Conservation (phyloP, 1,140 invertebrate genomes). For the Colletes gigas region DNA sequence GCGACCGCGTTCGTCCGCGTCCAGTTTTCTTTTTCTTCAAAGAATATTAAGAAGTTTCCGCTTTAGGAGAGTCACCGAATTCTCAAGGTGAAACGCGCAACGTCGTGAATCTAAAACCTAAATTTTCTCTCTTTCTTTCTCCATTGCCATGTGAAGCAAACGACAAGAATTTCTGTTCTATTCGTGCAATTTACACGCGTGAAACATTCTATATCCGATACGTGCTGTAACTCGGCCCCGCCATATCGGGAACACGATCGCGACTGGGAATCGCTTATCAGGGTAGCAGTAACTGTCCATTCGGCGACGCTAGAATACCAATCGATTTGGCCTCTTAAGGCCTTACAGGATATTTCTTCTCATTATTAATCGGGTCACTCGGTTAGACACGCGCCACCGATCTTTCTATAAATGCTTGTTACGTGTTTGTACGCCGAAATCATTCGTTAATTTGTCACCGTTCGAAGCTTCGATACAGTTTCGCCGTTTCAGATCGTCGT, state of each 20-base stretch:
- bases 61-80: conserved; percentile 60
- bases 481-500: conserved; percentile 64
- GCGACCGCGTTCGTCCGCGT: not conserved
- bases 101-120: conserved; percentile 56
- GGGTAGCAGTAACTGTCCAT: conserved; percentile 65
- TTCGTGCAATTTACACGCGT: conserved; percentile 39
- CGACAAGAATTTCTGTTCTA: conserved; percentile 9
- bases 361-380: conserved; percentile 75
- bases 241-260: conserved; percentile 68
- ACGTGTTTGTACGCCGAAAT: not conserved
- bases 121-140: conserved; percentile 59
- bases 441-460: too few species aligned
- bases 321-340: conserved; percentile 67
- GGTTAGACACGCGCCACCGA: conserved; percentile 57
- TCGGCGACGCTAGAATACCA: conserved; percentile 70
- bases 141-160: conserved; percentile 6
- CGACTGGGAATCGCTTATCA: conserved; percentile 69
- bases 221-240: conserved; percentile 53
- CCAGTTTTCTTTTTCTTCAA: conserved; percentile 50
- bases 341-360: conserved; percentile 65
- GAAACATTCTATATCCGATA: conserved; percentile 38
- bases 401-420: conserved; percentile 36
- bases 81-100: conserved; percentile 61
- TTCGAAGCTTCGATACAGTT: not conserved
- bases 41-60: conserved; percentile 54